Evolutionary conservation across 2,888 invertebrate genomes (phyloP).

Genomic region (Nyleta sp.): DNA sequence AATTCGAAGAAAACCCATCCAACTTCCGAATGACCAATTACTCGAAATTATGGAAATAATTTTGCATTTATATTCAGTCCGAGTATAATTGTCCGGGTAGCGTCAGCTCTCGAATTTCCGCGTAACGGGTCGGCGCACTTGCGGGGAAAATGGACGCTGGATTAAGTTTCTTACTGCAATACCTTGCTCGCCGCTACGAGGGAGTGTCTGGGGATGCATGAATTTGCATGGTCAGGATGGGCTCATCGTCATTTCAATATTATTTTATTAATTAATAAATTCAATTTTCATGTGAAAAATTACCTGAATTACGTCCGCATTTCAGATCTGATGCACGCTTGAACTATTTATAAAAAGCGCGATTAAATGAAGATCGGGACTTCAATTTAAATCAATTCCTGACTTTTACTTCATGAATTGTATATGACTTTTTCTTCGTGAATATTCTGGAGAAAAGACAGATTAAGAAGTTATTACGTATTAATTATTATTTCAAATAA

Average conservation of each 20-base stretch:
- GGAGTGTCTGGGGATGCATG: conserved; percentile 68
- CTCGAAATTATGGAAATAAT: conserved; percentile 54
- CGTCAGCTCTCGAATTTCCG: conserved; percentile 40
- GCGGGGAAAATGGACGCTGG: conserved; percentile 40
- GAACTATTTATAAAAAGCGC: too few species aligned
- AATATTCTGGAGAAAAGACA: too few species aligned
- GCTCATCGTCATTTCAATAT: conserved; percentile 64
- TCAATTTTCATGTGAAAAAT: neutral
- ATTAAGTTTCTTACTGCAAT: conserved; percentile 57
- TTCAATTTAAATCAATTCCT: too few species aligned
- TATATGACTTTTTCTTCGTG: too few species aligned
- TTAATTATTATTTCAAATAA: too few species aligned
- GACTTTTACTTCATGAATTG: too few species aligned
- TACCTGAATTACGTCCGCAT: neutral
- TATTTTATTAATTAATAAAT: conserved; percentile 13
- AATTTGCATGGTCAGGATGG: conserved; percentile 70
- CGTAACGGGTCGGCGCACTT: conserved; percentile 38
- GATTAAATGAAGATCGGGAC: too few species aligned
- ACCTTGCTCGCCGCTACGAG: conserved; percentile 63
- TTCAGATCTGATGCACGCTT: too few species aligned
- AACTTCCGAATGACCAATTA: conserved; percentile 57
- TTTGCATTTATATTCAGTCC: conserved; percentile 55
- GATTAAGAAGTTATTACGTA: too few species aligned
- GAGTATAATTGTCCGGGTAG: conserved; percentile 43
- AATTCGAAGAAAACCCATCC: conserved; percentile 36